These are phyloP conservation scores for Lasioglossum figueresi DNA, from an alignment of 2,888 invertebrate species.

Conservation along the genomic window DNA sequence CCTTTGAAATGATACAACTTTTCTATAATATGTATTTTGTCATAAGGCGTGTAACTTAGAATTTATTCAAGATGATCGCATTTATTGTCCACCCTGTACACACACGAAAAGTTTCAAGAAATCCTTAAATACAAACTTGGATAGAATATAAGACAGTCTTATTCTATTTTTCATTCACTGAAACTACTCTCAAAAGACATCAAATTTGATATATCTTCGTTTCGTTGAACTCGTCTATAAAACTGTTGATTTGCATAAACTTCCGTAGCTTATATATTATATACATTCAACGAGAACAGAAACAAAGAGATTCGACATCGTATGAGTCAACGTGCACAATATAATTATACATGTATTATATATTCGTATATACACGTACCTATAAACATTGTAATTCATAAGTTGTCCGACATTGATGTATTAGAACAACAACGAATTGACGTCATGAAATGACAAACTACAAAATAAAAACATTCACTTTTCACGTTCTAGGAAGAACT, in stretches of 20 bases:
- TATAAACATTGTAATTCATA: conserved; percentile 35
- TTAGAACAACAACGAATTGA: background rate
- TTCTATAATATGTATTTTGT: background rate
- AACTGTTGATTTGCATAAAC: background rate
- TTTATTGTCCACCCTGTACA: background rate
- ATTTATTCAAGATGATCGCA: background rate
- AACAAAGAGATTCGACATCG: conserved; percentile 29
- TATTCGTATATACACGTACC: conserved; percentile 45
- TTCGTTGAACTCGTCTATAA: background rate
- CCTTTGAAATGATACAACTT: background rate
- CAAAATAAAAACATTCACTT: background rate
- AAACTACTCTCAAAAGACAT: background rate
- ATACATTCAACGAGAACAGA: conserved; percentile 27
- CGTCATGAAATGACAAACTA: background rate
- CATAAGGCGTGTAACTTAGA: background rate
- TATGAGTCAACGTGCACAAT: conserved; percentile 53
- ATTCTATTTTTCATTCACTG: background rate
- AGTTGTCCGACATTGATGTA: background rate
- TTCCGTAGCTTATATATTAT: conserved; percentile 3
- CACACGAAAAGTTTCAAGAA: background rate
- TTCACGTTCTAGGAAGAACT: background rate
- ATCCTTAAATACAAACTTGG: background rate
- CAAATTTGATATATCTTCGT: background rate
- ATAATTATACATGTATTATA: conserved; percentile 53
- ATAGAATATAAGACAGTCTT: background rate